Percentiles rank a stretch among this genome's conserved stretches.
phyloP scores from a whole-genome alignment of 2,113 vertebrate species.

The Parus major region DNA sequence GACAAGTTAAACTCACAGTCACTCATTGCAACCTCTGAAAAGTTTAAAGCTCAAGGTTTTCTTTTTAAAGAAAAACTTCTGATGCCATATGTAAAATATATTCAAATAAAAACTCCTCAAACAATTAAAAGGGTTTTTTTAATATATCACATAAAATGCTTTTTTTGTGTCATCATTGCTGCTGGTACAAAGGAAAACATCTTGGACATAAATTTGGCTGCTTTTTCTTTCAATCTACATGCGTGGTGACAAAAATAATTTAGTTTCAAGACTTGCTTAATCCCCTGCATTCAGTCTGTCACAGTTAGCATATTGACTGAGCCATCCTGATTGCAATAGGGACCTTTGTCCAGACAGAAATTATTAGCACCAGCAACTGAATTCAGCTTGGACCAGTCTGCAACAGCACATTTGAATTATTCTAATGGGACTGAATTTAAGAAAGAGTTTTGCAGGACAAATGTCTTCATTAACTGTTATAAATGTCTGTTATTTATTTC shows the following conservation, averaged over 20 bases:
- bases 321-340: background rate
- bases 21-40: background rate
- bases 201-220: background rate
- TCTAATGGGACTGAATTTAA: background rate
- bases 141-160: background rate
- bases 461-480: background rate
- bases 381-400: background rate
- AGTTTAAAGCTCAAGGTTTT: background rate
- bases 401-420: background rate
- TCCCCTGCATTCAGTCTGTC: background rate
- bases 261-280: background rate
- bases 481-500: background rate
- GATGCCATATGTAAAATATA: background rate
- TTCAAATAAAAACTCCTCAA: background rate
- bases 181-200: background rate
- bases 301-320: background rate
- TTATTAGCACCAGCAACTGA: background rate
- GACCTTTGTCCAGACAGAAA: background rate
- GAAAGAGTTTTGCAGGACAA: background rate
- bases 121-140: accelerated
- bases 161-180: background rate
- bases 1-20: background rate
- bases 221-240: background rate
- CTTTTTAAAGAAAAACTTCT: background rate
- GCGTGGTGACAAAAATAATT: background rate